Conservation (phyloP, 53 echinoderm and acorn worm species). For the Mesocentrotus franciscanus region DNA sequence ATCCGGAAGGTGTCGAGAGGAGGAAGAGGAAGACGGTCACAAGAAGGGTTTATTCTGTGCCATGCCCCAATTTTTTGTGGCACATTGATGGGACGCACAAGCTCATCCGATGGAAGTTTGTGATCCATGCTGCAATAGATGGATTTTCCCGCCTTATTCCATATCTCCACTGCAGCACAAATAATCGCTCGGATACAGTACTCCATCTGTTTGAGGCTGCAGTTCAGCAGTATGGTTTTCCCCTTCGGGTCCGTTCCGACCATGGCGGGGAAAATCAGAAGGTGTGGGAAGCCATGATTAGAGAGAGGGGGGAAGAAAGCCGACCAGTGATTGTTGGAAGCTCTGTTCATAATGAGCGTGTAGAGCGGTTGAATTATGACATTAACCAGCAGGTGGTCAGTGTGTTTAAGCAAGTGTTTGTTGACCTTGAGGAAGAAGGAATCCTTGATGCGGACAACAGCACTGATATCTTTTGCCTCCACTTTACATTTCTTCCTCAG, state of each 20-base stretch:
- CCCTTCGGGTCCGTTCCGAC: slow-evolving; percentile 65
- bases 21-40: slow-evolving; percentile 57
- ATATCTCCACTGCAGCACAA: slow-evolving; percentile 58
- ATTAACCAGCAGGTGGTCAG: slow-evolving; percentile 59
- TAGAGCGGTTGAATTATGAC: slow-evolving; percentile 64
- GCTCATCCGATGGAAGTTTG: slow-evolving; percentile 72
- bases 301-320: slow-evolving; percentile 59
- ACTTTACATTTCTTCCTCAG: slow-evolving; percentile 10
- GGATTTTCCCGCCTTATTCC: slow-evolving; percentile 65
- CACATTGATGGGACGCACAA: slow-evolving; percentile 78
- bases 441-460: slow-evolving; percentile 50
- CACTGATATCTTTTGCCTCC: slow-evolving; percentile 57
- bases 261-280: slow-evolving; percentile 63
- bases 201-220: slow-evolving; percentile 53
- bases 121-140: slow-evolving; percentile 78
- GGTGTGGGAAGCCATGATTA: slow-evolving; percentile 68
- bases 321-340: slow-evolving; percentile 60
- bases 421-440: slow-evolving; percentile 55
- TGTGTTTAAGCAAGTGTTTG: slow-evolving; percentile 47
- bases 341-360: slow-evolving; percentile 67
- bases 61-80: slow-evolving; percentile 67
- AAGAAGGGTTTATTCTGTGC: slow-evolving; percentile 63
- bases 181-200: slow-evolving; percentile 68
- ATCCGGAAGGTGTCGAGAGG: slow-evolving; percentile 60
- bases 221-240: slow-evolving; percentile 63